Conservation (phyloP, 2,797 vertebrate species). For the Chrysocyon brachyurus region DNA sequence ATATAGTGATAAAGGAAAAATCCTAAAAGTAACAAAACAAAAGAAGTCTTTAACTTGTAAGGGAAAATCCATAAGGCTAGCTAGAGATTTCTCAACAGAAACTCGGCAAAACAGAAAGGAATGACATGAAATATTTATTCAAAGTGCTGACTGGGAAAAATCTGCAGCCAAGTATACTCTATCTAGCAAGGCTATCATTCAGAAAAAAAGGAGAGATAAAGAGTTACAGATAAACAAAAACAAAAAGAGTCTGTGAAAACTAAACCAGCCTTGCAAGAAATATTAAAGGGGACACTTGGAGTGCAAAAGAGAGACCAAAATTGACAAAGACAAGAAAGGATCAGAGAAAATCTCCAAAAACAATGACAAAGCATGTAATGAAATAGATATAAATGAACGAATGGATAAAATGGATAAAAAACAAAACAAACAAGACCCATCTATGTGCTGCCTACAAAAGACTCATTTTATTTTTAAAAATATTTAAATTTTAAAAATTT, state of each 20-base stretch:
- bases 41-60: neutral
- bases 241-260: neutral
- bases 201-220: neutral
- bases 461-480: neutral
- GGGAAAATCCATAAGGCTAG: neutral
- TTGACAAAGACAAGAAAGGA: neutral
- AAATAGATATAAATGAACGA: neutral
- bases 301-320: neutral
- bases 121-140: neutral
- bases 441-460: neutral
- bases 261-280: neutral
- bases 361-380: neutral
- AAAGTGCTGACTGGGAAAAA: neutral
- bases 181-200: neutral
- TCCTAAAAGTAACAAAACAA: neutral
- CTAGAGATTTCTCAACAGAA: neutral
- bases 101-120: neutral
- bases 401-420: neutral
- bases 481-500: neutral
- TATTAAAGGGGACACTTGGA: neutral
- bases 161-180: neutral
- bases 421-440: neutral
- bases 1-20: neutral
- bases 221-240: neutral
- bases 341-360: neutral